Evolutionary conservation across 2,888 invertebrate genomes (phyloP).

Genomic region (Tenthredo distinguenda): DNA sequence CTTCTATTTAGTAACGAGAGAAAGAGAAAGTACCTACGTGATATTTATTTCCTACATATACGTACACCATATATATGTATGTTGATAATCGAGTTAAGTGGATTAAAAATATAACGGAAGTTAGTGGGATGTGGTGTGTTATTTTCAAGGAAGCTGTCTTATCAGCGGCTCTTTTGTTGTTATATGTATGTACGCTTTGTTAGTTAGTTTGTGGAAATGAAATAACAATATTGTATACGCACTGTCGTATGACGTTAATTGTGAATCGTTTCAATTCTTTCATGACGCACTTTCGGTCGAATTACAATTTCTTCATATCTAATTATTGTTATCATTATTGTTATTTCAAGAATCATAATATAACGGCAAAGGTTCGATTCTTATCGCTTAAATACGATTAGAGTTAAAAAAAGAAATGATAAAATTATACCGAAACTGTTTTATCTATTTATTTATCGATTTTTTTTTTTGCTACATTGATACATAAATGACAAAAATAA

Average conservation of each 20-base stretch:
- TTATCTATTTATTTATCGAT: not conserved
- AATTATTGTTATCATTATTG: not conserved
- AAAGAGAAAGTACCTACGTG: too few species aligned
- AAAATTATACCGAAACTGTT: not conserved
- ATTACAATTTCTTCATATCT: not conserved
- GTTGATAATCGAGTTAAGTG: not conserved
- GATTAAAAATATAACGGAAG: slow-evolving; percentile 19
- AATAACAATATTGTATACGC: not conserved
- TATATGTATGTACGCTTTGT: not conserved
- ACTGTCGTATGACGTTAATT: too few species aligned
- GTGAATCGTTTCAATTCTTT: not conserved
- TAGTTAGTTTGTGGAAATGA: not conserved
- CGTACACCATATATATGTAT: not conserved
- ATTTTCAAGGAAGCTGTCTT: not conserved
- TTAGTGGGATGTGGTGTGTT: not conserved
- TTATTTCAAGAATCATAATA: not conserved
- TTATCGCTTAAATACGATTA: not conserved
- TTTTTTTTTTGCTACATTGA: not conserved
- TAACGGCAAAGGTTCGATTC: not conserved
- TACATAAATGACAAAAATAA: not conserved
- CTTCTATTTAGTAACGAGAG: too few species aligned
- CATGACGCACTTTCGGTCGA: not conserved
- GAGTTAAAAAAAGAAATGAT: not conserved
- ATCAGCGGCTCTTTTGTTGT: not conserved
- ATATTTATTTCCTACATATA: not conserved